These are phyloP conservation scores for Teleiodes luculella DNA, from an alignment of 2,888 invertebrate genomes.

Conservation along the genomic window DNA sequence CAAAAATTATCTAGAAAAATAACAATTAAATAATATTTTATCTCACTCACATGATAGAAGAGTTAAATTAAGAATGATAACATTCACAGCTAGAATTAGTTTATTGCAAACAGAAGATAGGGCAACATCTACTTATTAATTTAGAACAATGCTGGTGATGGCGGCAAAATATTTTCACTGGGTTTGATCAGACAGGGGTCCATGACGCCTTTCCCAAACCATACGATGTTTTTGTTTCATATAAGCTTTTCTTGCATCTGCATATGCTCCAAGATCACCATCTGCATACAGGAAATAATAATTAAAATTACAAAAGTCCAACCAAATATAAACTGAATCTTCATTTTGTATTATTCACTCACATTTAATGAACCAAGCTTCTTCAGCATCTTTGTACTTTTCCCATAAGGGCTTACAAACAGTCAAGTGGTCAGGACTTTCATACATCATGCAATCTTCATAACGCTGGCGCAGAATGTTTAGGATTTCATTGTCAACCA, in stretches of 20 bases:
- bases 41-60: no score
- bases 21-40: no score
- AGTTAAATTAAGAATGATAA: background rate
- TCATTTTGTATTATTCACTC: no score
- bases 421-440: conserved; percentile 83
- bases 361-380: conserved; percentile 97
- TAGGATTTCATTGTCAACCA: conserved; percentile 91
- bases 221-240: conserved; percentile 99
- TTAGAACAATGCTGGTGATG: background rate
- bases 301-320: no score
- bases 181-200: conserved; percentile 75
- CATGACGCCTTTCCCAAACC: conserved; percentile 97
- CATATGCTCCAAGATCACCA: conserved; percentile 92
- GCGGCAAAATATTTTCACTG: background rate
- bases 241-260: conserved; percentile 85
- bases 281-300: conserved; percentile 78
- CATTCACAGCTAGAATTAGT: conserved; percentile 28
- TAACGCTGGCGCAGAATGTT: conserved; percentile 89
- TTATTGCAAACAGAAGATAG: conserved; percentile 35
- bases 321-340: no score
- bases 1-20: no score
- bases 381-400: conserved; percentile 85
- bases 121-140: conserved; percentile 44
- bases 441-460: conserved; percentile 89
- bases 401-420: conserved; percentile 84